Conservation (phyloP, 2,797 vertebrate species). For the Coccyzus lansbergi region DNA sequence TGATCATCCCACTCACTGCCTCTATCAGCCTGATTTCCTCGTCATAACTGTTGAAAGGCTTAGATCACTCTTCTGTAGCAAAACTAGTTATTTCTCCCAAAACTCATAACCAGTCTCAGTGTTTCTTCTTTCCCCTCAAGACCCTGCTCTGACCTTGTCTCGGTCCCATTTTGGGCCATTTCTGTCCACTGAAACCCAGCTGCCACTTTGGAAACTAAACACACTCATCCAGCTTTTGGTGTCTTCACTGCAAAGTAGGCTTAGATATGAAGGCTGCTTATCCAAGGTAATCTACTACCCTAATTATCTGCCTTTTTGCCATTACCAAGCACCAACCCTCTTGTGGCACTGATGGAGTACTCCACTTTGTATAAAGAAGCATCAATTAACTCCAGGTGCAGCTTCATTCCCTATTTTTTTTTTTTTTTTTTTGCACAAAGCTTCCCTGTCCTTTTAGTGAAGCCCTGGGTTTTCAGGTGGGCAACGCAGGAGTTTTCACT, state of each 20-base stretch:
- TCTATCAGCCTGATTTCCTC: background rate
- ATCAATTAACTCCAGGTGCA: background rate
- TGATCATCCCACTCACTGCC: background rate
- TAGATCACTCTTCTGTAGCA: accelerated
- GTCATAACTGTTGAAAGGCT: background rate
- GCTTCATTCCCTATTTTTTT: background rate
- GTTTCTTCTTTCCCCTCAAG: background rate
- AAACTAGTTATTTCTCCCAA: background rate
- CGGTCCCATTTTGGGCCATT: background rate
- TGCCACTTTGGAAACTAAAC: background rate
- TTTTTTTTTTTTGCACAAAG: background rate
- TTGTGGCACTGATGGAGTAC: accelerated
- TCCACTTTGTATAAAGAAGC: background rate
- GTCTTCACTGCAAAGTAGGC: background rate
- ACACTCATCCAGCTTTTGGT: background rate
- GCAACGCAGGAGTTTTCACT: background rate
- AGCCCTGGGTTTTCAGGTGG: background rate
- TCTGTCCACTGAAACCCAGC: background rate
- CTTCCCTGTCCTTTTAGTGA: accelerated
- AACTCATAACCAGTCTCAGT: background rate
- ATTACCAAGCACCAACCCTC: background rate
- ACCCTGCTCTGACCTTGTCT: background rate
- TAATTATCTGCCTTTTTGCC: background rate
- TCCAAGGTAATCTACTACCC: background rate
- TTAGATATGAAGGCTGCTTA: background rate